These are phyloP conservation scores for Scaptomyza caliginosa DNA, from an alignment of 2,888 invertebrate species.

Conservation along the genomic window DNA sequence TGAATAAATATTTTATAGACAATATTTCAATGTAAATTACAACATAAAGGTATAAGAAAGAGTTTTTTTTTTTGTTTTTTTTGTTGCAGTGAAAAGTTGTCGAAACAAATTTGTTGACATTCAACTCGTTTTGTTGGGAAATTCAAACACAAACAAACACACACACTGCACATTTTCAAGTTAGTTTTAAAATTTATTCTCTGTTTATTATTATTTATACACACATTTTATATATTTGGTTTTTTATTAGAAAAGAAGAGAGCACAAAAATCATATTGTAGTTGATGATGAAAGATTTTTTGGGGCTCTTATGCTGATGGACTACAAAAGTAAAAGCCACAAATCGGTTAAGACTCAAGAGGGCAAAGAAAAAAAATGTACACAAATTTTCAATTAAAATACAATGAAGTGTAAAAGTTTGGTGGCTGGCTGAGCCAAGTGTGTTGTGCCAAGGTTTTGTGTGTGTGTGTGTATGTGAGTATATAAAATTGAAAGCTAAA, in stretches of 20 bases:
- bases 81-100: slow-evolving; percentile 26
- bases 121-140: slow-evolving; percentile 38
- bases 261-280: slow-evolving; percentile 17
- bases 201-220: slow-evolving; percentile 26
- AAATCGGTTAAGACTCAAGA: slow-evolving; percentile 50
- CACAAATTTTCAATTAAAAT: slow-evolving; percentile 66
- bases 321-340: slow-evolving; percentile 48
- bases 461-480: neutral
- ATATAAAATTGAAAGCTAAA: slow-evolving; percentile 20
- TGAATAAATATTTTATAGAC: slow-evolving; percentile 71
- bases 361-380: slow-evolving; percentile 43
- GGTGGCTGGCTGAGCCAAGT: slow-evolving; percentile 60
- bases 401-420: slow-evolving; percentile 72
- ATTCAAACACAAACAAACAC: slow-evolving; percentile 7
- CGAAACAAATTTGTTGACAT: slow-evolving; percentile 45
- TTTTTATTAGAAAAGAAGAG: neutral
- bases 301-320: slow-evolving; percentile 41
- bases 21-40: slow-evolving; percentile 69
- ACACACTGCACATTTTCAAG: slow-evolving; percentile 20
- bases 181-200: slow-evolving; percentile 32
- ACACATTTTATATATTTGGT: slow-evolving; percentile 26
- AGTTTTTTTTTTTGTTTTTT: slow-evolving; percentile 6
- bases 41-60: slow-evolving; percentile 62
- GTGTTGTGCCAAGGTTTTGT: slow-evolving; percentile 14
- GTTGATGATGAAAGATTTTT: slow-evolving; percentile 5